Evolutionary conservation across 2,113 vertebrate species (phyloP), one percentile per base, ranked within the genome.

Genomic region (Tympanuchus pallidicinctus): DNA sequence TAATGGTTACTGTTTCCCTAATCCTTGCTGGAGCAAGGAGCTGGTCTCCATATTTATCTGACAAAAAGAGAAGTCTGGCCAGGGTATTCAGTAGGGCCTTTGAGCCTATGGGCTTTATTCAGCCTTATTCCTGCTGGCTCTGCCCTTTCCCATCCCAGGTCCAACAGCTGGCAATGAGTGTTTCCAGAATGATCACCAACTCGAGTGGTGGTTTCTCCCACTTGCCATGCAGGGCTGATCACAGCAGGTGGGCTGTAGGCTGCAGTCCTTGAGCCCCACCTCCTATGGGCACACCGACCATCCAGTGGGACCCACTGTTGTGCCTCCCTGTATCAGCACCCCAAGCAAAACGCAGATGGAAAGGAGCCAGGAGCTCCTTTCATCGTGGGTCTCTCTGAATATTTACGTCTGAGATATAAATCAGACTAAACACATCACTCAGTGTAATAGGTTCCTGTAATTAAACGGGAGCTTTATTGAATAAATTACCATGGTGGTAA

Each of bases 401-500:
- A 81, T 90, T 96, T 92, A 86, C 8, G 0, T 57, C 36, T 45
- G 79, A 92, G 77, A 25, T 82, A 85, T 85, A 88, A 94, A 95
- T 82, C 94, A 88, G 3, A 2, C 76, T 42, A 67, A 52, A 56
- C 57, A 6, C 45, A 76, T 90, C 73, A 72, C 83, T 96, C 82
- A 34, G 52, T 82, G 76, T 66, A 92, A 94, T 78, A 42, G 71
- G 34, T 40, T 80, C 42, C 82, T 88, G 61, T 92, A 95, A 93
- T 95, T 95, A 96, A 96, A 90, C 66, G 54, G 93, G 82, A 91
- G 72, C 65, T 90, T 71, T 95, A 92, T 88, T 92, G 86, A 95
- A 94, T 94, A 96, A 95, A 97, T 96, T 92, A 91, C 67, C 61
- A 66, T 18, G 32, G 76, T 76, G 54, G 72, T 87, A 96, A 95